phyloP scores from a whole-genome alignment of 2,113 vertebrate genomes.

The Sylvilagus bachmani region DNA sequence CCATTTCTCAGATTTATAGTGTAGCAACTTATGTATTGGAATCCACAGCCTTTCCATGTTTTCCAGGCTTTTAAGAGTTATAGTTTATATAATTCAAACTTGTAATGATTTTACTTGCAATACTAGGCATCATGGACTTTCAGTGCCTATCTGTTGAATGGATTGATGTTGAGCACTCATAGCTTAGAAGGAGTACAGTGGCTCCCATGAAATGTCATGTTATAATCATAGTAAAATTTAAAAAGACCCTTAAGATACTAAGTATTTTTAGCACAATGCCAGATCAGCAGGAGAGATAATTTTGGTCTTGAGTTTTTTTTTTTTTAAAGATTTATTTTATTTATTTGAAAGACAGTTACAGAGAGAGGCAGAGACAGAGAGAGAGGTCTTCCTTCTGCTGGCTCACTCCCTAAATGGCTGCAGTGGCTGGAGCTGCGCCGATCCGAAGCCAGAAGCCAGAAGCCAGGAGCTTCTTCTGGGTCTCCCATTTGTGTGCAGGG shows the following conservation, averaged over 20 bases:
- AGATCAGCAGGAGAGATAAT: background rate
- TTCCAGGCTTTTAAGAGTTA: background rate
- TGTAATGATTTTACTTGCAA: background rate
- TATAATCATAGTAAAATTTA: conserved; percentile 25
- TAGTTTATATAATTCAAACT: background rate
- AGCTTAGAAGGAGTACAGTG: background rate
- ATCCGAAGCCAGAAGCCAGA: too few relatives aligned
- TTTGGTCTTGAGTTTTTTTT: conserved; percentile 55
- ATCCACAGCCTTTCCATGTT: background rate
- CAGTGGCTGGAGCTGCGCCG: too few relatives aligned
- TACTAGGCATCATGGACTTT: background rate
- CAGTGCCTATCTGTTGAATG: background rate
- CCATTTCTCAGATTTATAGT: background rate
- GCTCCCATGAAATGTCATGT: conserved; percentile 47
- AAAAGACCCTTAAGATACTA: background rate
- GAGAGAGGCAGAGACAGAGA: too few relatives aligned
- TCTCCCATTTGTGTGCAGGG: too few relatives aligned
- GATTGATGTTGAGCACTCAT: background rate
- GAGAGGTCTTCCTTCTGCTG: too few relatives aligned
- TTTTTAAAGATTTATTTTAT: too few relatives aligned
- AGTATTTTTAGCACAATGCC: background rate
- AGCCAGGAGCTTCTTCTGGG: too few relatives aligned
- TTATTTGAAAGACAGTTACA: too few relatives aligned
- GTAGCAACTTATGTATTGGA: background rate
- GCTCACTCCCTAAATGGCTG: too few relatives aligned